These are phyloP conservation scores for Hippasteria phrygiana DNA, from an alignment of 53 echinoderm and acorn worm genomes.

Conservation along the genomic window DNA sequence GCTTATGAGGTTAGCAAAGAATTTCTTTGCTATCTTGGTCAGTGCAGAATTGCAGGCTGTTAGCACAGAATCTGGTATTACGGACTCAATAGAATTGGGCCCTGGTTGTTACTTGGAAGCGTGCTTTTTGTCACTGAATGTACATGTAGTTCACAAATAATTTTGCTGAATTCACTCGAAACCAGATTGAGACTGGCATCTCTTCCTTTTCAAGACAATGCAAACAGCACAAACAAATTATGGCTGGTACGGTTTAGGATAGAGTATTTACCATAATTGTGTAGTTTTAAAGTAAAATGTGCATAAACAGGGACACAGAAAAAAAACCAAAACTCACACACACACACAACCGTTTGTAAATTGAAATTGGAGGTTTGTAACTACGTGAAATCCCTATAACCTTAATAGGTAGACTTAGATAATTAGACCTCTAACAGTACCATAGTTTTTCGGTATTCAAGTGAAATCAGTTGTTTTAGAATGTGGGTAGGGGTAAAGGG, in stretches of 20 bases:
- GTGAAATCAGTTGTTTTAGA: conserved; percentile 29
- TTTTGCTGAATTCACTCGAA: too few species aligned
- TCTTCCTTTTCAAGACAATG: neutral
- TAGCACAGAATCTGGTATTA: too few species aligned
- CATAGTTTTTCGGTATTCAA: conserved; percentile 43
- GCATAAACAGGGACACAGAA: neutral
- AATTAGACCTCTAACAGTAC: conserved; percentile 43
- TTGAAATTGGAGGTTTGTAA: conserved; percentile 2
- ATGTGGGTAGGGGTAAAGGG: too few species aligned
- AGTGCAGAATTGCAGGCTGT: too few species aligned
- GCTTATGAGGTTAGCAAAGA: too few species aligned
- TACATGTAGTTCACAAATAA: too few species aligned
- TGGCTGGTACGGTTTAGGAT: neutral
- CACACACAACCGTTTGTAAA: neutral
- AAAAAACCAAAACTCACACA: too few species aligned
- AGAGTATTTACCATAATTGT: neutral
- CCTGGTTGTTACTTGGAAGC: too few species aligned
- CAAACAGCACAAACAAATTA: neutral
- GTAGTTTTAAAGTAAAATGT: neutral
- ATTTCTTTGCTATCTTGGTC: too few species aligned
- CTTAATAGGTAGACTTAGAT: conserved; percentile 39
- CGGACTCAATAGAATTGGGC: too few species aligned
- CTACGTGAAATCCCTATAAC: conserved; percentile 16
- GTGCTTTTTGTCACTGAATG: too few species aligned
- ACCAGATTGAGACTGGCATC: neutral